phyloP scores from a whole-genome alignment of 2,888 invertebrate genomes.

The Aricia artaxerxes region DNA sequence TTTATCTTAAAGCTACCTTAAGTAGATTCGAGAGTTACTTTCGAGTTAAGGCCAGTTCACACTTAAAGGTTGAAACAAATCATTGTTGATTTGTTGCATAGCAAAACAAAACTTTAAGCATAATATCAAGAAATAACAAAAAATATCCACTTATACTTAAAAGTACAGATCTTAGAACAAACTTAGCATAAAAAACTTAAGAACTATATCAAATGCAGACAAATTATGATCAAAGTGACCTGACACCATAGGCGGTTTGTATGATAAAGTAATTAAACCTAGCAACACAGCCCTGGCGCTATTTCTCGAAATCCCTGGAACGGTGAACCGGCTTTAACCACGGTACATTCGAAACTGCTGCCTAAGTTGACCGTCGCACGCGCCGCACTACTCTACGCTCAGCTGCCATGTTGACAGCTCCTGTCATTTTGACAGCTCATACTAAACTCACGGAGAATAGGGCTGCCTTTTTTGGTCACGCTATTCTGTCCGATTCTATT shows the following conservation, averaged over 20 bases:
- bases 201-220: background rate
- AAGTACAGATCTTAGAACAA: background rate
- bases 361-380: conserved; percentile 18
- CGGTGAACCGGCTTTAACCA: conserved; percentile 15
- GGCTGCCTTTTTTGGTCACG: background rate
- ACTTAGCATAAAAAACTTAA: background rate
- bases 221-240: background rate
- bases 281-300: background rate
- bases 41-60: conserved; percentile 18
- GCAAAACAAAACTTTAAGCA: background rate
- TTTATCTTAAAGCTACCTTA: background rate
- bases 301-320: background rate
- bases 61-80: background rate
- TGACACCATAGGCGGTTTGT: background rate
- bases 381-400: conserved; percentile 8
- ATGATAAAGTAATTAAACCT: background rate
- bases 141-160: background rate
- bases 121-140: background rate
- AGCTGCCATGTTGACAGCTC: background rate
- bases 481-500: background rate
- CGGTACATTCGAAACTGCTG: background rate
- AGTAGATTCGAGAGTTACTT: background rate
- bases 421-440: background rate
- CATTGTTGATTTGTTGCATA: background rate
- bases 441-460: background rate